Conservation (phyloP, 2,888 invertebrate species). For the Ophion obscuratus region DNA sequence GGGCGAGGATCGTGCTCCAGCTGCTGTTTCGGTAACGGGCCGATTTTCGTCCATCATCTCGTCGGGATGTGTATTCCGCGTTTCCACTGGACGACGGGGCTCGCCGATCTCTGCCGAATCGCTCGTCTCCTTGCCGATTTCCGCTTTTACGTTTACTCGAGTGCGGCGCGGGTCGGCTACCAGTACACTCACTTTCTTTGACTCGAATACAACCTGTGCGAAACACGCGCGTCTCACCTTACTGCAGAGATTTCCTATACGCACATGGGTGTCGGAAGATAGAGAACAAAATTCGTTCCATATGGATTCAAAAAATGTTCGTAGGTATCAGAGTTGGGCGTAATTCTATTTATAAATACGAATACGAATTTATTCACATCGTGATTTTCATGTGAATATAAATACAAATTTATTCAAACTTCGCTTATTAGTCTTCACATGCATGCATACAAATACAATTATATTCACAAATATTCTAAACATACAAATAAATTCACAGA, state of each 20-base stretch:
- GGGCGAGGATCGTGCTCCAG: conserved; percentile 39
- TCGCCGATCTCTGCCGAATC: conserved; percentile 23
- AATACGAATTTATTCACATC: too few species aligned
- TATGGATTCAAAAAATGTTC: too few species aligned
- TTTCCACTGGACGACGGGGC: conserved; percentile 11
- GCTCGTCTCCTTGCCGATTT: conserved; percentile 69
- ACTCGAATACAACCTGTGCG: conserved; percentile 88
- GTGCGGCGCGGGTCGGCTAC: conserved; percentile 88
- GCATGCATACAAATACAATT: too few species aligned
- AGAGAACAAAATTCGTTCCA: too few species aligned
- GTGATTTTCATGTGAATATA: too few species aligned
- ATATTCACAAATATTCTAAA: too few species aligned
- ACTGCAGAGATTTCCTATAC: neutral
- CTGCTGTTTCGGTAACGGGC: conserved; percentile 34
- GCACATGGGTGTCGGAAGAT: too few species aligned
- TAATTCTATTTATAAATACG: too few species aligned
- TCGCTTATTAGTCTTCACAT: too few species aligned
- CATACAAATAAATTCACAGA: too few species aligned
- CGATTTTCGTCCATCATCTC: conserved; percentile 74
- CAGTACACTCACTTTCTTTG: conserved; percentile 88
- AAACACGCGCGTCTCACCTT: conserved; percentile 30
- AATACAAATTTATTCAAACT: too few species aligned
- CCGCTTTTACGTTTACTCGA: conserved; percentile 86
- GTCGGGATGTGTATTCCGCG: conserved; percentile 62
- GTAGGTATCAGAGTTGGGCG: too few species aligned